Evolutionary conservation across 2,797 vertebrate genomes (phyloP), one percentile per base, ranked within the genome.

Genomic region (Carduelis carduelis): DNA sequence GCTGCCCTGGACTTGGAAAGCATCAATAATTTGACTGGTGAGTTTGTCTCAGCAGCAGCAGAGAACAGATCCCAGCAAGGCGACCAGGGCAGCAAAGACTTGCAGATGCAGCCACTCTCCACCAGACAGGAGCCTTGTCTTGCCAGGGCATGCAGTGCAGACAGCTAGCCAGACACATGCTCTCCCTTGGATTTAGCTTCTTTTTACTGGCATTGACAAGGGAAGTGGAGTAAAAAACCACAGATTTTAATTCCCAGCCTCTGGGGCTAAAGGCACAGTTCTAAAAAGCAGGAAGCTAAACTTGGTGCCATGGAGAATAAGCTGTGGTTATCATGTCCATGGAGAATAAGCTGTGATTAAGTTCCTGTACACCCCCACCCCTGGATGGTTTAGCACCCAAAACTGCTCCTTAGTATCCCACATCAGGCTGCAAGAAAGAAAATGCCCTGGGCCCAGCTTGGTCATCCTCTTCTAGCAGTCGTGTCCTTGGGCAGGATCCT

Each of bases 1-100:
- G 56, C 90, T 92, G 78, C 65, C 81, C 77, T 89, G 92, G 92
- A 68, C 52, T 65, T 66, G 77, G 79, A 93, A 91, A 87, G 47
- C 15, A 0, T n/a, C 63, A 72, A 7, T 92, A 76, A 87, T 94
- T 90, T 90, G 83, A 89, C 78, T 82, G 68, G 49, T 83, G 71
- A 85, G 43, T 79, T 85, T 80, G 71, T 92, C 83, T 77, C 84
- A 64, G 78, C 60, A 93, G 79, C 83, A 93, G 78, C 83, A 77
- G 63, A 49, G 94, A 96, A 83, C 63, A 90, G 90, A 82, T 72
- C 64, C 78, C 88, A 72, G 83, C 17, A 47, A 95, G 80, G 50
- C 30, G 0, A 92, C 57, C 1, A 44, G n/a, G 59, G 26, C 74
- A 81, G 69, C n/a, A 78, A 78, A 39, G 82, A 56, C 41, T 83